Evolutionary conservation across 2,797 vertebrate genomes (phyloP).

Genomic region (Trematomus bernacchii): DNA sequence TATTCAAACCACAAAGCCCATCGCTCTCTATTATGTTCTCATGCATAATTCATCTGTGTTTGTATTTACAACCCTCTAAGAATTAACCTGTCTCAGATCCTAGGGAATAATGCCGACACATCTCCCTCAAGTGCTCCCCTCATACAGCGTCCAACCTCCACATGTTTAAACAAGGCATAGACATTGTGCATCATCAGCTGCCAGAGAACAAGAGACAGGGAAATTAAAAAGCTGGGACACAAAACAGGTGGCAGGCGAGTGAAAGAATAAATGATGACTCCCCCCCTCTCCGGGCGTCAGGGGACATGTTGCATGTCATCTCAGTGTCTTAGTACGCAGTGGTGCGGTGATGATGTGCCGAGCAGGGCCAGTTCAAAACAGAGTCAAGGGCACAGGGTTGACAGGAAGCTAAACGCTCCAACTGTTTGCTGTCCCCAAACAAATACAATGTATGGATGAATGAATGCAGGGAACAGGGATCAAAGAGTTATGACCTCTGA

Average conservation of each 20-base stretch:
- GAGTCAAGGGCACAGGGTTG: conserved; percentile 82
- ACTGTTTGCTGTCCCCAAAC: conserved; percentile 82
- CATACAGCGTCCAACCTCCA: conserved; percentile 54
- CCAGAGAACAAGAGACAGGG: conserved; percentile 77
- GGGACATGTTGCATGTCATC: conserved; percentile 84
- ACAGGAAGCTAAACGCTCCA: conserved; percentile 80
- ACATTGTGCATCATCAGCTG: conserved; percentile 79
- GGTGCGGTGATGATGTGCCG: conserved; percentile 81
- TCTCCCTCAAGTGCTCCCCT: conserved; percentile 68
- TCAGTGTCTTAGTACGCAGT: conserved; percentile 77
- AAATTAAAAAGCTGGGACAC: conserved; percentile 80
- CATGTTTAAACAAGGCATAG: conserved; percentile 63
- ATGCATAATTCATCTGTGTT: conserved; percentile 81
- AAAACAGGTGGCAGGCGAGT: conserved; percentile 73
- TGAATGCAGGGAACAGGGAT: conserved; percentile 52
- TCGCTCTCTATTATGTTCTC: conserved; percentile 63
- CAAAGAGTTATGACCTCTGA: conserved; percentile 72
- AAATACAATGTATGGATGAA: conserved; percentile 76
- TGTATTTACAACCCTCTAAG: conserved; percentile 78
- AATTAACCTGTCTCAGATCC: conserved; percentile 78
- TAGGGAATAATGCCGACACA: conserved; percentile 58
- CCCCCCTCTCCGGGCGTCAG: conserved; percentile 62
- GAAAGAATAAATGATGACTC: conserved; percentile 75
- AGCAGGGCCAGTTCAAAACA: conserved; percentile 76
- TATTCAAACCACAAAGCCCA: conserved; percentile 56